Evolutionary conservation across 2,888 invertebrate genomes (phyloP), one percentile per base, ranked within the genome.

Genomic region (Catocala sponsa): DNA sequence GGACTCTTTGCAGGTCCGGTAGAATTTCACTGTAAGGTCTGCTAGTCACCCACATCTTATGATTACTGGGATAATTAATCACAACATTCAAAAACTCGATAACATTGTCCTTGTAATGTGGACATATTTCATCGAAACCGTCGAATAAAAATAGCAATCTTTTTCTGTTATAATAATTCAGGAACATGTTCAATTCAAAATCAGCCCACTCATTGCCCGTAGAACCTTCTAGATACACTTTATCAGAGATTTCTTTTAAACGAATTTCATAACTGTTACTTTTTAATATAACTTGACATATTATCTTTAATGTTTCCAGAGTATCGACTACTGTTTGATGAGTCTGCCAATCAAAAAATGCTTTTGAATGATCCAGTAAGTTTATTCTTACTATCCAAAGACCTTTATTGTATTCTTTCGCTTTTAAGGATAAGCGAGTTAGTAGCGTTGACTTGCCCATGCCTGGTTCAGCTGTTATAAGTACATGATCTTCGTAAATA

Each of bases 381-480:
- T 63, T 54, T 6, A 63, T 15, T 11, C 63, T 46, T 6, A 58
- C 32, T 47, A 63, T 50, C 63, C 77, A 77, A 43, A 62, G 33
- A 74, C 4, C 25, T 25, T 25, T 25, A 4, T 25, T 25, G 25
- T 25, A 25, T 25, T 25, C 25, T 4, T 25, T 25, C 25, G 25
- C 2, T 25, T 25, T 25, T 25, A 25, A 25, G 25, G 25, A 25
- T 25, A 25, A 52, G 15, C 74, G 69, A 2, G 74, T 76, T 1
- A 77, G 63, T 6, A 76, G 33, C 25, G 66, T 74, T n/a, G 77
- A 75, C 44, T 77, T 77, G 0, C 77, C 77, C 78, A 74, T 78
- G 0, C 78, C 78, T 0, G 78, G 73, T 43, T 50, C 58, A 4
- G 74, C 73, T 38, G 67, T 58, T 15, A 13, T 6, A 6, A 44